Base-by-base conservation (phyloP, 2,888 invertebrate genomes). In the Caenorhabditis panamensis region DNA sequence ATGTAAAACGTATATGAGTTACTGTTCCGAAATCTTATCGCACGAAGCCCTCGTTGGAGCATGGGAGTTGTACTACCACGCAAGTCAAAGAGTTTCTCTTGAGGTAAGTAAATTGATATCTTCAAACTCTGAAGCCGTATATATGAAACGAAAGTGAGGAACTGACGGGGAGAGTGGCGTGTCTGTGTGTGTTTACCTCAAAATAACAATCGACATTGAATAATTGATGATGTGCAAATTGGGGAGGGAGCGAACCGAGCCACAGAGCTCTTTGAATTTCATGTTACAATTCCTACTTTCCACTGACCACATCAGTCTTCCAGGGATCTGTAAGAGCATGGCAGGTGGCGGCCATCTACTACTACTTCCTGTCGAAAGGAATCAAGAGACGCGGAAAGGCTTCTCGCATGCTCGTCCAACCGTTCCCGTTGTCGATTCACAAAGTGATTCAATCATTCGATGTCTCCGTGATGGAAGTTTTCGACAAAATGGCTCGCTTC, bases 401-500 rank as follows among this genome's bases (percentile, higher is more conserved):
- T 8, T 22, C 28, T 24, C 64, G 63, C 13, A 24, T 68, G 16
- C 62, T 79, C 16, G 28, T 16, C n/a, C 61, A 68, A 28, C 67
- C 37, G 18, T 22, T 73, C 28, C 72, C 72, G 0, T 36, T 61
- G 6, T 73, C 73, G 0, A 66, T 73, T 13, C 51, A 59, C 22
- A 58, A 67, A 0, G 11, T 79, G 13, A 54, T 49, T 9, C 37
- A 73, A 8, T 13, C 41, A n/a, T 63, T 73, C 5, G 72, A 72
- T 56, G 49, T 58, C 18, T 79, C 68, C 18, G 49, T 72, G 5
- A 69, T 82, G 8, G 84, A 84, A 22, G 49, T 84, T 16, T 69
- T 82, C 26, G 84, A 84, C 72, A 84, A 84, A 47, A 73, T 71
- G 8, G 47, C 36, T 36, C 59, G 83, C n/a, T 82, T 81, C 47